Evolutionary conservation across 2,797 vertebrate species (phyloP).

Genomic region (Intellagama lesueurii): DNA sequence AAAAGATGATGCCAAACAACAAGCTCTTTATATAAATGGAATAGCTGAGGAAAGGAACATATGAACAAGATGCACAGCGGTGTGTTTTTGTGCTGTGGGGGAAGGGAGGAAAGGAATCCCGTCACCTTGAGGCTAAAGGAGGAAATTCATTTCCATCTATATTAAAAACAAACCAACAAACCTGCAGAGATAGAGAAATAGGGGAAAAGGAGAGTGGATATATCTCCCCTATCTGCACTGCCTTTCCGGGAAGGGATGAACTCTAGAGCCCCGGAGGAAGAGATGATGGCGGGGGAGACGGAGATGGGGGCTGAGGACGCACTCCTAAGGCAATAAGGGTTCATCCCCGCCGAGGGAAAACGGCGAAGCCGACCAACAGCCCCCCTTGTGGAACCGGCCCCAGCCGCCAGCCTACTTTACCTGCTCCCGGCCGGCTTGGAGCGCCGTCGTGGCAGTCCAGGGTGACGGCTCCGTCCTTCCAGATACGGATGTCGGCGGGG

Average conservation of each 20-base stretch:
- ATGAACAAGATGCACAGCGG: not conserved
- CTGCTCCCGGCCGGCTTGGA: conserved; percentile 51
- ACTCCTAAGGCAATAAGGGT: too few relatives aligned
- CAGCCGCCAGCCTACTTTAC: conserved; percentile 36
- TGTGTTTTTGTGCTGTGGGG: not conserved
- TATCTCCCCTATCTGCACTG: too few relatives aligned
- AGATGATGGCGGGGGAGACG: too few relatives aligned
- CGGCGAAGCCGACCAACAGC: too few relatives aligned
- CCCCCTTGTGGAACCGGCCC: too few relatives aligned
- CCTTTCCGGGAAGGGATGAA: too few relatives aligned
- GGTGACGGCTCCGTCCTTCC: conserved; percentile 86
- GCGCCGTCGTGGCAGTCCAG: conserved; percentile 33
- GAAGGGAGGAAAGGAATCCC: too few relatives aligned
- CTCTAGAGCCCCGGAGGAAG: too few relatives aligned
- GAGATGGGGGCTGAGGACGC: too few relatives aligned
- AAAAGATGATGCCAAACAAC: not conserved
- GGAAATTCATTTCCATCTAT: not conserved
- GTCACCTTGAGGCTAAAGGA: not conserved
- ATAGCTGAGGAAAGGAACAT: not conserved
- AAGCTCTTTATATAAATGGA: not conserved
- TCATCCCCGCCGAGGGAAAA: not conserved
- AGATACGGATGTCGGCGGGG: conserved; percentile 83
- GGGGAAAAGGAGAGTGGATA: too few relatives aligned
- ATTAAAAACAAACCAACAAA: not conserved
- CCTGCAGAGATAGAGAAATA: not conserved